Evolutionary conservation across 2,797 vertebrate genomes (phyloP).

Genomic region (Menidia menidia): DNA sequence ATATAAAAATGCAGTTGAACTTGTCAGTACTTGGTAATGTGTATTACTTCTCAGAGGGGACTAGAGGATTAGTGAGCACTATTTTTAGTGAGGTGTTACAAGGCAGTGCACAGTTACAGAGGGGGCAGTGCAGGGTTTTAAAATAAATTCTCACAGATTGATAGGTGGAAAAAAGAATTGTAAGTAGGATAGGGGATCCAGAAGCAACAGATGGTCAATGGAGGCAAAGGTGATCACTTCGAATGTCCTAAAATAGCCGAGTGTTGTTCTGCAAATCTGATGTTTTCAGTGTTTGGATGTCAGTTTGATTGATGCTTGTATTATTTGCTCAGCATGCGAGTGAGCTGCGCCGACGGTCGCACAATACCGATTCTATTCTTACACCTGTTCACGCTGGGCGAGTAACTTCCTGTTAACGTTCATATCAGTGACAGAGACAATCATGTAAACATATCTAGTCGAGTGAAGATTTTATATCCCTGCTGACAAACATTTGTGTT

Average conservation of each 20-base stretch:
- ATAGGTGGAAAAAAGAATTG: slow-evolving; percentile 15
- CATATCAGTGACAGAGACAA: neutral
- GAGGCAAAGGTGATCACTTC: slow-evolving; percentile 11
- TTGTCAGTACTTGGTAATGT: slow-evolving; percentile 35
- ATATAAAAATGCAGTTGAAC: neutral
- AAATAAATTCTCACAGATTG: slow-evolving; percentile 65
- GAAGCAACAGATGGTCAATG: slow-evolving; percentile 25
- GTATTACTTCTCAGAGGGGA: slow-evolving; percentile 53
- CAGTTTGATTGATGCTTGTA: slow-evolving; percentile 49
- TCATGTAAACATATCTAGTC: slow-evolving; percentile 7
- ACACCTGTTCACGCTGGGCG: slow-evolving; percentile 1
- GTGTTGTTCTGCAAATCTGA: neutral
- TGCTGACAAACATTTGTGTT: slow-evolving; percentile 18
- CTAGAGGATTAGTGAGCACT: slow-evolving; percentile 73
- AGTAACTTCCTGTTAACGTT: slow-evolving; percentile 30
- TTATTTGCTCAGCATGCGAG: slow-evolving; percentile 53
- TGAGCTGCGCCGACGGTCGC: slow-evolving; percentile 37
- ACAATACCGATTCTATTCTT: slow-evolving; percentile 41
- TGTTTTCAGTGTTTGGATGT: slow-evolving; percentile 2
- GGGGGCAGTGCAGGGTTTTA: slow-evolving; percentile 52
- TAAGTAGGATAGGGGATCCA: slow-evolving; percentile 6
- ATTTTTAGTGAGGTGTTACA: slow-evolving; percentile 81
- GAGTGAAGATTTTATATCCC: slow-evolving; percentile 16
- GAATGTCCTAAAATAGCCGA: slow-evolving; percentile 42
- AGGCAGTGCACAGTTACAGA: slow-evolving; percentile 66